A percentile compares a stretch with the other conserved stretches of the same genome.
Conservation (phyloP, 2,113 vertebrate species). For the Grammomys dolichurus region DNA sequence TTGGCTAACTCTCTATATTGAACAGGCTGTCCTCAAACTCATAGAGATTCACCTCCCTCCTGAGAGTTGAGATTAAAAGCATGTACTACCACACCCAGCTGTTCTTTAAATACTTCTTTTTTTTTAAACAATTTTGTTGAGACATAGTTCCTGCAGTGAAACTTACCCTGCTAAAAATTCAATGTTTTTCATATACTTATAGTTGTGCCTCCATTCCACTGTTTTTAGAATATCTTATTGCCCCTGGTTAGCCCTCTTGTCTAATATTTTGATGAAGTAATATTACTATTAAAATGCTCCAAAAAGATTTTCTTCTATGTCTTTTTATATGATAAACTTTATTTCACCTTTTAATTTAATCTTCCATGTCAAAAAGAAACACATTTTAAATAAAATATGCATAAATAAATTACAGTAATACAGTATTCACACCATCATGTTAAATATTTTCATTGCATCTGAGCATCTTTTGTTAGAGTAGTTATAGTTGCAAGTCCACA, state of each 20-base stretch:
- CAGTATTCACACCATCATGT: background rate
- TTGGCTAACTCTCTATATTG: background rate
- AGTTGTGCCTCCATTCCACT: background rate
- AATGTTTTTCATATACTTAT: background rate
- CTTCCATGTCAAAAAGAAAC: background rate
- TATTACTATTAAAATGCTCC: background rate
- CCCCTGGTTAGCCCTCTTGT: background rate
- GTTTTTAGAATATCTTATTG: background rate
- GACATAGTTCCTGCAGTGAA: background rate
- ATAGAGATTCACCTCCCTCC: background rate
- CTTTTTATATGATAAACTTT: background rate
- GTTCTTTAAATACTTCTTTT: background rate
- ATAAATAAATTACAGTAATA: background rate
- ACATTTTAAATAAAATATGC: background rate
- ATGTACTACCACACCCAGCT: too few relatives aligned
- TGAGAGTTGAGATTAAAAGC: background rate
- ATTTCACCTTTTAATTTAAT: conserved; percentile 49
- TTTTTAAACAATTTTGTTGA: background rate
- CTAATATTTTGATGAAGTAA: background rate
- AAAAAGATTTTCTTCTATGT: background rate
- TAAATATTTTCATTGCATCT: conserved; percentile 30
- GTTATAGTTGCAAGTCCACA: background rate
- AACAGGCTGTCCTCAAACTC: background rate
- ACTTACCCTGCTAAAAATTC: background rate
- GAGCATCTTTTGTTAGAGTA: conserved; percentile 37